Base-by-base conservation (phyloP, 1,140 invertebrate species). In the Portunus trituberculatus region DNA sequence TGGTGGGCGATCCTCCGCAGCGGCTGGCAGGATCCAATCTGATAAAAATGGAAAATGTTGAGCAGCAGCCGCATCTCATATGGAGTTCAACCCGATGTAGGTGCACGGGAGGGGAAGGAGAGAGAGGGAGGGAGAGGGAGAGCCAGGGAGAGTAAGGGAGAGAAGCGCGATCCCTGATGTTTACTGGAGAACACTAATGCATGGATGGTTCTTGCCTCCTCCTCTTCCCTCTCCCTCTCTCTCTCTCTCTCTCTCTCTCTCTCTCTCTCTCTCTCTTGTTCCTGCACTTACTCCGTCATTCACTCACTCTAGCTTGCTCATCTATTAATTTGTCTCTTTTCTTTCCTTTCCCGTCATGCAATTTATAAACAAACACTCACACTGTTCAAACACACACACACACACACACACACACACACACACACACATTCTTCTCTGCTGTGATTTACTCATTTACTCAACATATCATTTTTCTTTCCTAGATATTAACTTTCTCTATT, bases 11-110 rank as follows among this genome's bases (percentile, higher is more conserved):
- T 76, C 67, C 67, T 76, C 67, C 67, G 67, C 67, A 76, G 67
- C 67, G 67, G 67, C 67, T 76, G 67, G 67, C 67, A 76, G 67
- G 67, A 76, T 76, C 67, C 67, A 76, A 76, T 76, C 67, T 76
- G 67, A 76, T 76, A 76, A 76, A 76, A 76, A 76, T 76, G 67
- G 67, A 76, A 76, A 76, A 76, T 76, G 67, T 76, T 76, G 67
- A 76, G 67, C 67, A 76, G 67, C 67, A 76, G 67, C 67, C 67
- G 67, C 67, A 76, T 76, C 67, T 76, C 67, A 76, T 76, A 76
- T 76, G 67, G 67, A 76, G 67, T 76, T 76, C 67, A 76, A 76
- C 67, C 67, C 67, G 67, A 76, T 76, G 67, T 76, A n/a, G 25
- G 67, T 12, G 16, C 12, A 7, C 7, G 7, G 84, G 84, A 32